phyloP scores from a whole-genome alignment of 2,113 vertebrate species.

The Sceloporus undulatus region DNA sequence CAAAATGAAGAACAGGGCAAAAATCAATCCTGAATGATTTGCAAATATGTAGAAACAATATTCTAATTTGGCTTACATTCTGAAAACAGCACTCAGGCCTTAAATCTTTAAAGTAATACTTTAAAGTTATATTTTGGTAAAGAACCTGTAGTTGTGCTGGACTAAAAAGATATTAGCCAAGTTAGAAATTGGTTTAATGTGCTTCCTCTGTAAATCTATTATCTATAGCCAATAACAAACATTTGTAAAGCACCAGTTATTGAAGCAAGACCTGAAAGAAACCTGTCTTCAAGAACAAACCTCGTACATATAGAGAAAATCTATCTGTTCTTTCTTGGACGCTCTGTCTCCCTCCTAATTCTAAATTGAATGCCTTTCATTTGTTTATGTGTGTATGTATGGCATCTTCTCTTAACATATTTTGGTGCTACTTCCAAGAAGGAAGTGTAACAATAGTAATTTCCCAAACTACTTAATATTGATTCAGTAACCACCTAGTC shows the following conservation, averaged over 20 bases:
- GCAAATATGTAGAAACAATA: neutral
- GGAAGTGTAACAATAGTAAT: too few relatives aligned
- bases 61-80: slow-evolving; percentile 13
- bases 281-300: too few relatives aligned
- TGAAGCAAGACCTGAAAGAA: neutral
- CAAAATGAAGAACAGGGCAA: too few relatives aligned
- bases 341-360: neutral
- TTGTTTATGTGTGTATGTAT: too few relatives aligned
- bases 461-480: neutral
- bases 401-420: neutral
- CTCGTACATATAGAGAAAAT: too few relatives aligned
- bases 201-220: neutral
- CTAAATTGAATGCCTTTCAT: neutral
- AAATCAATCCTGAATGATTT: neutral
- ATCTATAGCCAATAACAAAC: neutral
- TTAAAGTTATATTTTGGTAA: neutral
- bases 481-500: neutral
- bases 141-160: neutral
- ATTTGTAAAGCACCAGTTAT: neutral
- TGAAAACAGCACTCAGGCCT: slow-evolving; percentile 22
- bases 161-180: neutral
- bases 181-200: neutral
- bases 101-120: neutral
- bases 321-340: too few relatives aligned
- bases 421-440: neutral